A percentile compares a stretch with the other conserved stretches of the same genome.
phyloP scores from a whole-genome alignment of 2,797 vertebrate genomes.

The Thalassophryne amazonica region DNA sequence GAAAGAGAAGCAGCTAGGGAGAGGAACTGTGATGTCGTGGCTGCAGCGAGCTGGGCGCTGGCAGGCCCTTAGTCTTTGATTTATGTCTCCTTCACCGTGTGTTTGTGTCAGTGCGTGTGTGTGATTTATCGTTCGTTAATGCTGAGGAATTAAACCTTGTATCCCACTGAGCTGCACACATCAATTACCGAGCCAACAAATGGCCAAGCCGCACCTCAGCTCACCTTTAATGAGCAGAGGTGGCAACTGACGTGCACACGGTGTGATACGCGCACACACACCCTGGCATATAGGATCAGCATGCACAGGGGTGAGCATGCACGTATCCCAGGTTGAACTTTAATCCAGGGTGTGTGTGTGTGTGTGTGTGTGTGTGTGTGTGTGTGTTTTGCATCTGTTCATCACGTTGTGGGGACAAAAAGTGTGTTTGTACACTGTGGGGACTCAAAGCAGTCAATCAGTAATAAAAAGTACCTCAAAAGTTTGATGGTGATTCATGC shows the following conservation, averaged over 20 bases:
- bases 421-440: no score
- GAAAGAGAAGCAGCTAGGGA: conserved; percentile 38
- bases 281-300: background rate
- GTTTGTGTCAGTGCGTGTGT: conserved; percentile 6
- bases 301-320: background rate
- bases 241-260: conserved; percentile 21
- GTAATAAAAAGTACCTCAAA: no score
- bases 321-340: background rate
- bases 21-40: conserved; percentile 57
- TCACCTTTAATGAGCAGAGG: conserved; percentile 72
- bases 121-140: conserved; percentile 78
- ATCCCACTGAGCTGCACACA: conserved; percentile 64
- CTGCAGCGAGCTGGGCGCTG: conserved; percentile 34
- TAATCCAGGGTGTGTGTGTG: background rate
- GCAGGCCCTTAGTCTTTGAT: conserved; percentile 67
- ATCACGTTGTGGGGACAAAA: no score
- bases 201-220: conserved; percentile 51
- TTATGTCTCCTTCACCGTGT: conserved; percentile 52
- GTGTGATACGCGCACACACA: background rate
- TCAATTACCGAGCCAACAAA: conserved; percentile 70
- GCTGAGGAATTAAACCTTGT: conserved; percentile 75
- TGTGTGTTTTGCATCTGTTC: background rate
- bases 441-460: no score
- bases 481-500: no score
- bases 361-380: background rate